Evolutionary conservation across 2,113 vertebrate genomes (phyloP).

Genomic region (Pagrus major): DNA sequence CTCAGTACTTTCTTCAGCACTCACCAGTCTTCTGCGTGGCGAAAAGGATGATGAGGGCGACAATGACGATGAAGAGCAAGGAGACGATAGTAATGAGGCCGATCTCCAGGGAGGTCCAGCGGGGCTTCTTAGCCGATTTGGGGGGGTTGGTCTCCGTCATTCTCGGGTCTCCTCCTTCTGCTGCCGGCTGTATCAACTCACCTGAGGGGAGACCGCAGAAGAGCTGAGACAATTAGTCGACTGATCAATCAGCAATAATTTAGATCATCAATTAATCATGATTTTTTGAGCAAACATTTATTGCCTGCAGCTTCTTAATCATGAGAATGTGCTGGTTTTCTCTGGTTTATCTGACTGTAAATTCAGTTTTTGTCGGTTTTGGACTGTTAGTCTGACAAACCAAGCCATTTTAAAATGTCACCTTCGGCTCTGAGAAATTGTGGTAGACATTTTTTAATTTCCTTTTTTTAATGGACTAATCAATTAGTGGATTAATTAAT

Average conservation of each 20-base stretch:
- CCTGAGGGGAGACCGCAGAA: constrained; percentile 68
- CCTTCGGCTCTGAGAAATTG: neutral
- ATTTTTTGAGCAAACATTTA: neutral
- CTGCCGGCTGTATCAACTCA: constrained; percentile 89
- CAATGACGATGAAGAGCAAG: constrained; percentile 88
- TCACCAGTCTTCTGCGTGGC: constrained; percentile 88
- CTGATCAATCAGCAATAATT: neutral
- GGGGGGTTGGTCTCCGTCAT: constrained; percentile 92
- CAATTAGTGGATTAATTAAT: neutral
- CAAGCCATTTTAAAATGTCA: neutral
- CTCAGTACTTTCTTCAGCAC: constrained; percentile 30
- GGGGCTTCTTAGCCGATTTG: constrained; percentile 89
- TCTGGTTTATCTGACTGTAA: neutral
- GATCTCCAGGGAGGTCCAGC: constrained; percentile 91
- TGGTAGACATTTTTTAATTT: neutral
- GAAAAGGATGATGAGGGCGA: constrained; percentile 91
- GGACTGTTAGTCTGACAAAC: too few relatives aligned
- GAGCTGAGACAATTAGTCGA: neutral
- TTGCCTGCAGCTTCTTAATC: neutral
- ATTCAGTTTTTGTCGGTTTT: neutral
- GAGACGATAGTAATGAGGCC: constrained; percentile 88
- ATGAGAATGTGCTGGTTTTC: neutral
- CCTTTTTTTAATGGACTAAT: neutral
- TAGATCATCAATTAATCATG: neutral
- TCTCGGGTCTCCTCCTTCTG: constrained; percentile 92